Evolutionary conservation across 2,113 vertebrate genomes (phyloP).

Genomic region (Oreocharis arfaki): DNA sequence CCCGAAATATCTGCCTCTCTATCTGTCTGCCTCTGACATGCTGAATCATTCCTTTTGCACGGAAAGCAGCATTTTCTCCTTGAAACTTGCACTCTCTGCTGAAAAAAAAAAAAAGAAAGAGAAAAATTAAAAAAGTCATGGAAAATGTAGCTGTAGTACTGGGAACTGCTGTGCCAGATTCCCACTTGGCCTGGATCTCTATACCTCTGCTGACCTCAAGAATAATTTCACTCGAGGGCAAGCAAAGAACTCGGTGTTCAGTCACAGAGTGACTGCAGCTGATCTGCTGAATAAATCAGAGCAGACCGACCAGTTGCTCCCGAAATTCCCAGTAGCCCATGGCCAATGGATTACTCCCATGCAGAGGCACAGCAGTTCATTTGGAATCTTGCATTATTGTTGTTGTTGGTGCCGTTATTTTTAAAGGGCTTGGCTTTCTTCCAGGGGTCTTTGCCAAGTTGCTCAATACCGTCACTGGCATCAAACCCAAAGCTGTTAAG

Average conservation of each 20-base stretch:
- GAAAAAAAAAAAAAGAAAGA: background rate
- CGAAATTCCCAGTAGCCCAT: background rate
- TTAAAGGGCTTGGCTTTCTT: background rate
- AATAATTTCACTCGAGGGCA: constrained; percentile 38
- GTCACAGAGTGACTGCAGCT: background rate
- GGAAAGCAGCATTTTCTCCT: background rate
- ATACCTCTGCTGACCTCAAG: constrained; percentile 54
- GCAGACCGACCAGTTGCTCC: background rate
- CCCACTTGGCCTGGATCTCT: constrained; percentile 26
- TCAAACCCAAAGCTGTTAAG: background rate
- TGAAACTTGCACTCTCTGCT: background rate
- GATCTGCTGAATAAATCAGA: constrained; percentile 37
- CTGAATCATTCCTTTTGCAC: constrained; percentile 12
- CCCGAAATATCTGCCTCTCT: background rate
- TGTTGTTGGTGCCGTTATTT: background rate
- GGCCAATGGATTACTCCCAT: background rate
- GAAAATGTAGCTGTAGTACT: constrained; percentile 23
- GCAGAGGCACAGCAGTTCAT: background rate
- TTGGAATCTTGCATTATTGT: background rate
- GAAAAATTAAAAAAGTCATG: background rate
- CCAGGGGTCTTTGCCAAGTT: background rate
- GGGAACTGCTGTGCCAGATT: constrained; percentile 13
- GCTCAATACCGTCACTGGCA: constrained; percentile 12
- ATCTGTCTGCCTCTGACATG: background rate
- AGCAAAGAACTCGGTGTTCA: constrained; percentile 43